Evolutionary conservation across 2,113 vertebrate genomes (phyloP), one percentile per base, ranked within the genome.

Genomic region (Ciconia maguari): DNA sequence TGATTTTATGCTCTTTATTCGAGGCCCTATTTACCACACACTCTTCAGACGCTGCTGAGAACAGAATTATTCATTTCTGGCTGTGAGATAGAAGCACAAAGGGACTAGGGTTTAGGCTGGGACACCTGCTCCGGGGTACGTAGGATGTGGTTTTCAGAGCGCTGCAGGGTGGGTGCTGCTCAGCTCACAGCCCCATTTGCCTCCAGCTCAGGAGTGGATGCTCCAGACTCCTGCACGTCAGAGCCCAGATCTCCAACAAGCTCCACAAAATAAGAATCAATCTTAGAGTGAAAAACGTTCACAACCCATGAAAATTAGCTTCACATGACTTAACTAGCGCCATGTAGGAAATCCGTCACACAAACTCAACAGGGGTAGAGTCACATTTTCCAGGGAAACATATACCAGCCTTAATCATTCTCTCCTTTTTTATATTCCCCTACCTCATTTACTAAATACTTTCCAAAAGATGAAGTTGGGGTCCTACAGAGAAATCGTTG

Each of bases 321-420:
- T 61, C 87, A 60, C 11, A 1, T 58, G 51, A 66, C 42, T 77
- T 80, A 54, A 69, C 34, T 46, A 78, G 36, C 17, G 1, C 54
- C 22, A 4, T 19, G 26, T 65, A 84, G 87, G 93, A 94, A 91
- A 95, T 71, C 64, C 0, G 0, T 80, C 76, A 75, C 58, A 82
- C 38, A 60, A 64, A 62, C 1, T 1, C 51, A 84, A 46, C 38
- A 68, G 29, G 3, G 22, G 14, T 10, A n/a, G 36, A 54, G 65
- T 91, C 91, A 89, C 48, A 54, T 89, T 95, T 96, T 96, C 93
- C 89, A 68, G 26, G 69, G 77, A 95, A 93, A 82, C 27, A n/a
- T 54, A 32, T 19, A 38, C 29, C 60, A 82, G 51, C 38, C 65
- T 78, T 93, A 84, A 84, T 60, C 22, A 72, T 82, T 54, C 70